phyloP scores from a whole-genome alignment of 1,140 invertebrate genomes.

The Helicoverpa armigera region DNA sequence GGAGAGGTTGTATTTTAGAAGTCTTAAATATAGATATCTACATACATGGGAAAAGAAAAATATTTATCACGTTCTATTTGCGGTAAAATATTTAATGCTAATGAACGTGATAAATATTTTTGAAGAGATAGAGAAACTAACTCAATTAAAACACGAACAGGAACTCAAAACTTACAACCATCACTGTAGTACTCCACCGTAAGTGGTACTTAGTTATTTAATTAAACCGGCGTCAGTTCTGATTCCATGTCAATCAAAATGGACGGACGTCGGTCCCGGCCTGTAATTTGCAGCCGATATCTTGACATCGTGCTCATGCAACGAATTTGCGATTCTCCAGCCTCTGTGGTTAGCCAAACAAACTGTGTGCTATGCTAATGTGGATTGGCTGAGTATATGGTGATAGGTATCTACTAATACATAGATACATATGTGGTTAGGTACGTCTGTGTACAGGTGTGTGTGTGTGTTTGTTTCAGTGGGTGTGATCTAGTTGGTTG shows the following conservation, averaged over 20 bases:
- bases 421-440: too few species aligned
- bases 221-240: conserved; percentile 19
- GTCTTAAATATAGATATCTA: too few species aligned
- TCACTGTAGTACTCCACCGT: not conserved
- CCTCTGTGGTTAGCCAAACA: conserved; percentile 37
- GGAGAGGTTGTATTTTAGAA: too few species aligned
- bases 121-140: too few species aligned
- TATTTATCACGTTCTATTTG: too few species aligned
- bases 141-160: not conserved
- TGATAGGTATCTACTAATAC: too few species aligned
- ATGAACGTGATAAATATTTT: too few species aligned
- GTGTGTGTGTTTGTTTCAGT: too few species aligned
- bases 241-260: conserved; percentile 40
- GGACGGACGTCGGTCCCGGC: not conserved
- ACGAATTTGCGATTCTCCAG: conserved; percentile 28
- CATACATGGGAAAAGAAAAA: too few species aligned
- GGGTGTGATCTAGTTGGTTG: too few species aligned
- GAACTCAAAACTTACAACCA: not conserved
- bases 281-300: conserved; percentile 41
- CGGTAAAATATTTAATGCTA: too few species aligned
- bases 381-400: not conserved
- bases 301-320: conserved; percentile 17
- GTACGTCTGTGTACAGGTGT: too few species aligned
- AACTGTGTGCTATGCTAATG: conserved; percentile 17
- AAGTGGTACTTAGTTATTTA: conserved; percentile 46